Conservation (phyloP, 2,888 invertebrate genomes). For the Nipponacmea schrenckii region DNA sequence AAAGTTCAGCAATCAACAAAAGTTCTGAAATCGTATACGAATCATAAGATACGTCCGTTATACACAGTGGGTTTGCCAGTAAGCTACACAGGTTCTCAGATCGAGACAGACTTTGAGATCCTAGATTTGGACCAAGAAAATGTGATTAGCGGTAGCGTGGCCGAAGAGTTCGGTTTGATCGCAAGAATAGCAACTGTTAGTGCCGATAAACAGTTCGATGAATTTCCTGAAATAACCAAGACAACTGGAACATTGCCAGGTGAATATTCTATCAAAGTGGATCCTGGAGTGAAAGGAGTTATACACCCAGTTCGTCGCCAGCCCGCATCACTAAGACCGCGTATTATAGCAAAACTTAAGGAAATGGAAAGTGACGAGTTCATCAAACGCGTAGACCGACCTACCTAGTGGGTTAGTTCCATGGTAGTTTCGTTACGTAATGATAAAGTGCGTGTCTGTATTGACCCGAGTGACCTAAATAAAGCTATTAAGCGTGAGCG, state of each 20-base stretch:
- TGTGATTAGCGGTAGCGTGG: conserved; percentile 18
- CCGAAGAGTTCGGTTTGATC: conserved; percentile 19
- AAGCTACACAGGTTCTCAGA: too few relatives aligned
- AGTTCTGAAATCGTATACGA: too few relatives aligned
- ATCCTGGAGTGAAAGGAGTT: conserved; percentile 24
- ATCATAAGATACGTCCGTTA: too few relatives aligned
- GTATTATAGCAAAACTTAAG: conserved; percentile 31
- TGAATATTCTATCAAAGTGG: conserved; percentile 27
- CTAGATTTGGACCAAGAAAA: conserved; percentile 24
- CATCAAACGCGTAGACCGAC: conserved; percentile 32
- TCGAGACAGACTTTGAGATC: too few relatives aligned
- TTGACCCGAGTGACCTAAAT: conserved; percentile 38
- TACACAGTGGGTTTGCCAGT: too few relatives aligned
- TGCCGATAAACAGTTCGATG: background rate
- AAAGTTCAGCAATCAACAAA: too few relatives aligned
- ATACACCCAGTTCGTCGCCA: conserved; percentile 27
- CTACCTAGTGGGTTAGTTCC: conserved; percentile 43
- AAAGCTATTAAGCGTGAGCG: conserved; percentile 32
- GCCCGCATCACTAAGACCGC: conserved; percentile 23
- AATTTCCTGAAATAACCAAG: conserved; percentile 17
- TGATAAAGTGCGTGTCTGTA: conserved; percentile 39
- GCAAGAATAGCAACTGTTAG: conserved; percentile 11
- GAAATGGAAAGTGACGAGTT: conserved; percentile 39
- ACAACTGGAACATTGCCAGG: conserved; percentile 35
- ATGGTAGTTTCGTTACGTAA: conserved; percentile 35